phyloP scores from a whole-genome alignment of 2,113 vertebrate species.

The Neolamprologus cancellatus region DNA sequence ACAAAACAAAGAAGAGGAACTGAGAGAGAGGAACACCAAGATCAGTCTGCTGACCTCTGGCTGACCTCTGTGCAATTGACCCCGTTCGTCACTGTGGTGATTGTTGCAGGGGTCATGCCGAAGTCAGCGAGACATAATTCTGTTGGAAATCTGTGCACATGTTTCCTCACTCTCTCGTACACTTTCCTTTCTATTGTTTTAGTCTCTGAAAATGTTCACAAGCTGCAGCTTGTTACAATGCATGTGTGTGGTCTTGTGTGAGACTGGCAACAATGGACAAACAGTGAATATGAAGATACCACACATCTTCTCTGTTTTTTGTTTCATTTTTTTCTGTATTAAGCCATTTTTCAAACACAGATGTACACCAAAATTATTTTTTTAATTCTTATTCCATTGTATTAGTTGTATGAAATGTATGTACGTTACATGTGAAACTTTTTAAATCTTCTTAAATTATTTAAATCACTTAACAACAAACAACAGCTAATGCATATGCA shows the following conservation, averaged over 20 bases:
- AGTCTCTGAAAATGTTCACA: not conserved
- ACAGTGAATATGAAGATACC: conserved; percentile 4
- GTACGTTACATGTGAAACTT: not conserved
- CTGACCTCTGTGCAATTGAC: conserved; percentile 7
- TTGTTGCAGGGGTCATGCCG: not conserved
- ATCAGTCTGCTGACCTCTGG: conserved; percentile 16
- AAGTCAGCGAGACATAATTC: not conserved
- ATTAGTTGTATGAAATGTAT: not conserved
- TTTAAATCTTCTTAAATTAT: not conserved
- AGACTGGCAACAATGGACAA: not conserved
- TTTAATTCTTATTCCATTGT: not conserved
- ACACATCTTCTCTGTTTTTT: not conserved
- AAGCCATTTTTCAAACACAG: not conserved
- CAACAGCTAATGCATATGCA: not conserved
- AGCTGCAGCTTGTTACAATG: not conserved
- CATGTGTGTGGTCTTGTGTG: conserved; percentile 1
- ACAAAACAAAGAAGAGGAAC: not conserved
- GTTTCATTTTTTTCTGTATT: not conserved
- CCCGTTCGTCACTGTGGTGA: not conserved
- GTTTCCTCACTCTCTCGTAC: not conserved
- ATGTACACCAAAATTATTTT: not conserved
- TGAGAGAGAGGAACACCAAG: not conserved
- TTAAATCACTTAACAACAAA: not conserved
- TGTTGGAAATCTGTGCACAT: not conserved
- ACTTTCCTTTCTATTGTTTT: conserved; percentile 22